Base-by-base conservation (phyloP, 2,113 vertebrate genomes). In the Synchiropus splendidus region DNA sequence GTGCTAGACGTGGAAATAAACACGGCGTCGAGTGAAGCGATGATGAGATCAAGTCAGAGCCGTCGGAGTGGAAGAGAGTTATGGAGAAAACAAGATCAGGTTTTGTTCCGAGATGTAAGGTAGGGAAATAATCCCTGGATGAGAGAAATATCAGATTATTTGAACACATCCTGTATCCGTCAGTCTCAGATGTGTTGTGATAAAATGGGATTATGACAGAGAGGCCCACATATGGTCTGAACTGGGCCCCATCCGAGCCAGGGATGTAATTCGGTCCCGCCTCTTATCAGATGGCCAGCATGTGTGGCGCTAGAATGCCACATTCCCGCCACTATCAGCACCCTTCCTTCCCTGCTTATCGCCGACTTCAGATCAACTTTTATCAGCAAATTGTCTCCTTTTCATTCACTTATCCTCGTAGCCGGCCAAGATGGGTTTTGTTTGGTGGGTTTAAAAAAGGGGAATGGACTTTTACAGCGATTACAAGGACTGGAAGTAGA, bases 401-500 rank as follows among this genome's bases (percentile, higher is more conserved):
- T 46, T 18, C 51, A 36, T 27, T 27, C 21, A 27, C 21, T 27
- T 27, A 27, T 27, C 21, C 21, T 27, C 21, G n/a, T n/a, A n/a
- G n/a, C n/a, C n/a, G 4, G 21, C 21, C 21, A 27, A 27, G 21
- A 27, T n/a, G n/a, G n/a, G n/a, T 27, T 27, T 27, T 27, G 21
- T 27, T 27, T 8, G 21, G 21, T 27, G 21, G 21, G 21, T 27
- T 27, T 27, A 27, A 27, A n/a, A n/a, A n/a, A n/a, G 42, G 48
- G 32, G 42, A 70, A 68, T 61, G 63, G 70, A 76, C 66, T 57
- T 61, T 45, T 47, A 37, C 51, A 45, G 43, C 70, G 78, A 72
- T 78, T 80, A 76, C 56, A 61, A 49, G 33, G 54, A 69, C 4
- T 60, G 49, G 67, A 78, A 77, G 69, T 74, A 62, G 67, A 79